Conservation (phyloP, 2,113 vertebrate species). For the Dasypus novemcinctus region DNA sequence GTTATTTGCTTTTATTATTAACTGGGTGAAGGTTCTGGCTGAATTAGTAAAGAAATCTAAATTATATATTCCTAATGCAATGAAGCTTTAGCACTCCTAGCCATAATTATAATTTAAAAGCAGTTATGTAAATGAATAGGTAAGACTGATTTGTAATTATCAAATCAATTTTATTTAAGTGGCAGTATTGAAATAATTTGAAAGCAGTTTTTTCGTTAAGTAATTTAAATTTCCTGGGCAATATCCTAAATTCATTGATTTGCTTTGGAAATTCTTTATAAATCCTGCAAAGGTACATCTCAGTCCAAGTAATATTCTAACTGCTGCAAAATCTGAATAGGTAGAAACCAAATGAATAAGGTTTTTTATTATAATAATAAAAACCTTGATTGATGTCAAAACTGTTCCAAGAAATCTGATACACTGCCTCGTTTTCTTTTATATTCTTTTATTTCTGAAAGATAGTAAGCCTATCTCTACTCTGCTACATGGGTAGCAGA, state of each 20-base stretch:
- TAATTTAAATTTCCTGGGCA: slow-evolving; percentile 29
- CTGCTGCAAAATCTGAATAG: slow-evolving; percentile 18
- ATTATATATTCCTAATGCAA: background rate
- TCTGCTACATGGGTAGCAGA: rapidly evolving
- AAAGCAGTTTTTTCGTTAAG: slow-evolving; percentile 38
- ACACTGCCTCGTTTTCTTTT: background rate
- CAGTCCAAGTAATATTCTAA: background rate
- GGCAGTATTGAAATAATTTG: background rate
- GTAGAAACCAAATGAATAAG: background rate
- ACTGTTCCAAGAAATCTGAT: background rate
- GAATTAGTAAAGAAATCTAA: background rate
- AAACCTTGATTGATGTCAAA: background rate
- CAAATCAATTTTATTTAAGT: background rate
- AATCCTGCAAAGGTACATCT: background rate
- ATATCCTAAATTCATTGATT: background rate
- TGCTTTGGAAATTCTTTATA: slow-evolving; percentile 20
- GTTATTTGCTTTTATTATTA: slow-evolving; percentile 21
- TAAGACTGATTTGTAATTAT: slow-evolving; percentile 36
- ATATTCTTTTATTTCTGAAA: slow-evolving; percentile 2
- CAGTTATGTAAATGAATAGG: background rate
- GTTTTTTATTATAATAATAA: background rate
- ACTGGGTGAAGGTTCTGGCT: background rate
- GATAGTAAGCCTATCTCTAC: background rate
- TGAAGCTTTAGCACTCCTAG: background rate
- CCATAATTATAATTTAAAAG: background rate